phyloP scores from a whole-genome alignment of 2,888 invertebrate species.

The Coenonympha glycerion region DNA sequence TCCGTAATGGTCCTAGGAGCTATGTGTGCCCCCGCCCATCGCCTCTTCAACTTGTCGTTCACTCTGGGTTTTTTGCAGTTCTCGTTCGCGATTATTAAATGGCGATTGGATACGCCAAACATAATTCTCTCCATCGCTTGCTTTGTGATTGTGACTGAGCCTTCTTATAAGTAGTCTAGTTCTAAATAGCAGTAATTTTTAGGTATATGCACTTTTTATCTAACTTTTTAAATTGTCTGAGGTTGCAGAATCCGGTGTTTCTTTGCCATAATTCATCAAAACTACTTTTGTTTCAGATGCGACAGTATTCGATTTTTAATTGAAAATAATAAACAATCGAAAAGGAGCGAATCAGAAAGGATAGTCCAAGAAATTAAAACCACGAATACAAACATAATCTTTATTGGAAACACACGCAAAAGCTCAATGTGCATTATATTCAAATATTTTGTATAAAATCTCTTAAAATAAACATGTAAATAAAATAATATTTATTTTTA shows the following conservation, averaged over 20 bases:
- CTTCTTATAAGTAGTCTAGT: too few relatives aligned
- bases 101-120: too few relatives aligned
- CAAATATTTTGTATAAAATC: not conserved
- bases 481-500: not conserved
- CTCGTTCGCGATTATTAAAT: too few relatives aligned
- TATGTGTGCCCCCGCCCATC: too few relatives aligned
- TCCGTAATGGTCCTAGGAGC: too few relatives aligned
- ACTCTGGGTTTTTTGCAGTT: too few relatives aligned
- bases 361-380: not conserved
- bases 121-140: too few relatives aligned
- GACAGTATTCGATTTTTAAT: not conserved
- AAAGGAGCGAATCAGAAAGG: not conserved
- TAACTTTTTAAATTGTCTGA: too few relatives aligned
- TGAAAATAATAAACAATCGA: not conserved
- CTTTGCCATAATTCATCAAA: not conserved
- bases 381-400: not conserved
- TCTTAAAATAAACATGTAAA: slow-evolving; percentile 3
- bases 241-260: not conserved
- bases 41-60: too few relatives aligned
- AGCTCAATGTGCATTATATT: not conserved
- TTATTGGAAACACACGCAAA: slow-evolving; percentile 3
- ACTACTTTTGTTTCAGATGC: not conserved
- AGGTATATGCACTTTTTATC: too few relatives aligned
- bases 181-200: too few relatives aligned
- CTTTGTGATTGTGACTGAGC: too few relatives aligned